A percentile compares a stretch with the other conserved stretches of the same genome.
These are phyloP conservation scores for Idaea biselata DNA, from an alignment of 2,888 invertebrate species.

Conservation along the genomic window DNA sequence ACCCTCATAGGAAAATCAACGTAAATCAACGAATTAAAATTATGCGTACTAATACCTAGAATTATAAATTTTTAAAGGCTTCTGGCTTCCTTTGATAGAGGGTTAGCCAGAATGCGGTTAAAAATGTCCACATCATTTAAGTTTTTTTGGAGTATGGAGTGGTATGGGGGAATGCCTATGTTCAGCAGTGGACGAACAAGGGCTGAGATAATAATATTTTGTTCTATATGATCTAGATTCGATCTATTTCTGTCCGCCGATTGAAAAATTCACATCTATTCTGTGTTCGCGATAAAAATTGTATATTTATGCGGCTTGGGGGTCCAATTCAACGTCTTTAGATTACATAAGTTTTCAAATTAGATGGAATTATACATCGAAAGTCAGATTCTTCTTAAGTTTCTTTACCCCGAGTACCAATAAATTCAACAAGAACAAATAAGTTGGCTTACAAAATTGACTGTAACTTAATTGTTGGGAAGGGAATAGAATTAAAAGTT, in stretches of 20 bases:
- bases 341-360: conserved; percentile 56
- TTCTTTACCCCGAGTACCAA: conserved; percentile 53
- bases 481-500: conserved; percentile 55
- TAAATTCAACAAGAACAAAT: conserved; percentile 70
- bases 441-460: conserved; percentile 63
- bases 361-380: conserved; percentile 59
- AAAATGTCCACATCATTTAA: no score
- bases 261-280: conserved; percentile 3
- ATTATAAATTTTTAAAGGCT: no score
- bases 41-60: no score
- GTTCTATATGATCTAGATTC: no score
- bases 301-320: conserved; percentile 30
- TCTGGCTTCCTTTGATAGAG: no score
- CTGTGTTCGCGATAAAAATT: conserved; percentile 14
- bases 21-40: no score
- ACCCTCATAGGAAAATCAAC: no score
- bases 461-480: conserved; percentile 58
- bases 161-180: no score
- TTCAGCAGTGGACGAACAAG: no score
- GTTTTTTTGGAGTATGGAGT: no score
- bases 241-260: neutral
- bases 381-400: conserved; percentile 60
- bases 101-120: no score
- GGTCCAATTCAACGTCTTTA: conserved; percentile 38
- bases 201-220: no score